These are phyloP conservation scores for Zoroaster sp. DNA, from an alignment of 53 echinoderm and acorn worm species.

Conservation along the genomic window DNA sequence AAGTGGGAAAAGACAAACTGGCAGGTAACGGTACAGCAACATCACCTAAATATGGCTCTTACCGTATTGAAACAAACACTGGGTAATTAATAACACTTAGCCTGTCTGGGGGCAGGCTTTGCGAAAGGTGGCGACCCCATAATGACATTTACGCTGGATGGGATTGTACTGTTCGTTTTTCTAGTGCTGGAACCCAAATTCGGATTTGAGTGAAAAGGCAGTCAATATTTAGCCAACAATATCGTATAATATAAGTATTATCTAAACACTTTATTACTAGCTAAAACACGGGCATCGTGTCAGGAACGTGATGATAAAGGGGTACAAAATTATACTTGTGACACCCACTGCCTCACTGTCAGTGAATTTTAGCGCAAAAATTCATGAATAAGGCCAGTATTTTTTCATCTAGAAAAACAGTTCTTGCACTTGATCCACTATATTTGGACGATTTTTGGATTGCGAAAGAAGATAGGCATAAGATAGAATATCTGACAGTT, in stretches of 20 bases:
- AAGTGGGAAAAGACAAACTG: background rate
- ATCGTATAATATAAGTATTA: background rate
- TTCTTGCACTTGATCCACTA: too few species aligned
- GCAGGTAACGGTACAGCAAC: background rate
- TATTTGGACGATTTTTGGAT: too few species aligned
- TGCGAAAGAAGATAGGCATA: too few species aligned
- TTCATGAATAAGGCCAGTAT: too few species aligned
- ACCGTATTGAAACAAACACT: background rate
- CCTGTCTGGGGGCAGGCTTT: background rate
- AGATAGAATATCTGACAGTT: too few species aligned
- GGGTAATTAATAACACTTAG: constrained; percentile 17
- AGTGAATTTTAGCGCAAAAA: too few species aligned
- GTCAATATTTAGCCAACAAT: constrained; percentile 16
- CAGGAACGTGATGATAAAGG: too few species aligned
- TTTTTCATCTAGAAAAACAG: too few species aligned
- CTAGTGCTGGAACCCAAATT: background rate
- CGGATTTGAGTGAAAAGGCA: background rate
- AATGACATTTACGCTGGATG: background rate
- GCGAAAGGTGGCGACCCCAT: background rate
- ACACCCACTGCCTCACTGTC: too few species aligned
- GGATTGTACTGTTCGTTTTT: background rate
- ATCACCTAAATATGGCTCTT: background rate
- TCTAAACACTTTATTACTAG: background rate
- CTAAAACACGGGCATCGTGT: background rate
- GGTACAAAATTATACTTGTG: too few species aligned